A percentile compares a stretch with the other conserved stretches of the same genome.
Conservation (phyloP, 2,113 vertebrate species). For the Solea solea region DNA sequence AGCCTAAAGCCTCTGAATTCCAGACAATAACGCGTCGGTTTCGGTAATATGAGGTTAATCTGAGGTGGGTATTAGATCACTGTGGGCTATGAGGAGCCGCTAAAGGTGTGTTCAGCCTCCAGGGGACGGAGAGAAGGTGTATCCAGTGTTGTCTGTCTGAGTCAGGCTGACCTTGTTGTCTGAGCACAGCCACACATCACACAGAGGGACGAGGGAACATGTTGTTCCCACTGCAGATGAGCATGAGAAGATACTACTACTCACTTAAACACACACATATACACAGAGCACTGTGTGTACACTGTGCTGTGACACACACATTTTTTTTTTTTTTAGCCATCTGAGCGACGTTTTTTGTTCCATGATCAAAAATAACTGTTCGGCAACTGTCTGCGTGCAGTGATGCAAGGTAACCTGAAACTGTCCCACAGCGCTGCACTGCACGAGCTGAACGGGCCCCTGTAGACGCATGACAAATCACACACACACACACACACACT, state of each 20-base stretch:
- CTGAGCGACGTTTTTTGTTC: conserved; percentile 38
- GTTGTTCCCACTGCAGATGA: conserved; percentile 25
- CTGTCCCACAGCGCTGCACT: conserved; percentile 55
- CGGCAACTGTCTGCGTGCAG: conserved; percentile 54
- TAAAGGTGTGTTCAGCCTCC: conserved; percentile 43
- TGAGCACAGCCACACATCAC: conserved; percentile 37
- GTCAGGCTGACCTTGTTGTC: conserved; percentile 50
- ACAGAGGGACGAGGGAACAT: conserved; percentile 38
- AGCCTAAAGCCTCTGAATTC: conserved; percentile 63
- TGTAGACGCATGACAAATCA: conserved; percentile 33
- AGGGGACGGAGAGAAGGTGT: conserved; percentile 24
- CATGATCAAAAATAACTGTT: conserved; percentile 65
- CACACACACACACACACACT: conserved; percentile 8
- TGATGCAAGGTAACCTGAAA: conserved; percentile 61
- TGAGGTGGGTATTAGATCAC: conserved; percentile 70
- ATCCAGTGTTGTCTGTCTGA: conserved; percentile 29
- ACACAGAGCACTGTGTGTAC: neutral
- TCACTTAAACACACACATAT: neutral
- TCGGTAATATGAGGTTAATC: conserved; percentile 73
- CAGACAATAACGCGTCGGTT: conserved; percentile 57
- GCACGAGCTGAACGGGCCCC: conserved; percentile 48
- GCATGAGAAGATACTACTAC: neutral
- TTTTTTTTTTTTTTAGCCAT: conserved; percentile 48
- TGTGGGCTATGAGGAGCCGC: conserved; percentile 47
- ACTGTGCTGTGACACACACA: conserved; percentile 8